Evolutionary conservation across 2,113 vertebrate species (phyloP).

Genomic region (Asarcornis scutulata): DNA sequence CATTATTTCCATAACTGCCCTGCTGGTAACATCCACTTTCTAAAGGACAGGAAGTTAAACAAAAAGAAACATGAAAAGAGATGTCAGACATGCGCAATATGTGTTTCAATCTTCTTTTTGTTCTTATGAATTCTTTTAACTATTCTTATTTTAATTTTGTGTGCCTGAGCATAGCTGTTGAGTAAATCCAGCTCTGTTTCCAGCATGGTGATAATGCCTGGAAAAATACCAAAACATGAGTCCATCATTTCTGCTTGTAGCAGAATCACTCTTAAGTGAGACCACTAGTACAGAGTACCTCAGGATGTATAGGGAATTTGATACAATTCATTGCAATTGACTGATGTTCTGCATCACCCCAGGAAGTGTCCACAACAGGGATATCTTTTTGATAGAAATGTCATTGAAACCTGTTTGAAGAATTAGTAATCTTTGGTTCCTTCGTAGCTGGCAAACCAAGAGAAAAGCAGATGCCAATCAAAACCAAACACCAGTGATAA

Average conservation of each 20-base stretch:
- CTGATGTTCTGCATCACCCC: background rate
- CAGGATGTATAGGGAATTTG: background rate
- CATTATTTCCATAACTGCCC: constrained; percentile 96
- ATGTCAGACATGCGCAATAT: background rate
- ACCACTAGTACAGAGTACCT: background rate
- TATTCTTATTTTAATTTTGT: background rate
- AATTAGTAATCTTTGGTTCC: background rate
- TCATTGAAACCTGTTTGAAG: background rate
- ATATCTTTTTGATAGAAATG: background rate
- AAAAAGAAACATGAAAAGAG: background rate
- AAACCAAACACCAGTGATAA: background rate
- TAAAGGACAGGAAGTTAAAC: constrained; percentile 57
- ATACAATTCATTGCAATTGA: accelerated
- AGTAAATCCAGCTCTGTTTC: background rate
- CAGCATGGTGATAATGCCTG: background rate
- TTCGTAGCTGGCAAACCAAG: background rate
- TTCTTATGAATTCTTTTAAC: background rate
- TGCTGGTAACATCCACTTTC: constrained; percentile 94
- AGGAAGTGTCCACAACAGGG: background rate
- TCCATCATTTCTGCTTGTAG: background rate
- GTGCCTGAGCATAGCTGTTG: background rate
- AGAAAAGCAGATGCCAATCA: background rate
- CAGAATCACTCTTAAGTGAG: background rate
- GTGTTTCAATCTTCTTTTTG: background rate
- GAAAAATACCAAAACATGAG: background rate